Evolutionary conservation across 2,113 vertebrate genomes (phyloP), one percentile per base, ranked within the genome.

Genomic region (Puma concolor): DNA sequence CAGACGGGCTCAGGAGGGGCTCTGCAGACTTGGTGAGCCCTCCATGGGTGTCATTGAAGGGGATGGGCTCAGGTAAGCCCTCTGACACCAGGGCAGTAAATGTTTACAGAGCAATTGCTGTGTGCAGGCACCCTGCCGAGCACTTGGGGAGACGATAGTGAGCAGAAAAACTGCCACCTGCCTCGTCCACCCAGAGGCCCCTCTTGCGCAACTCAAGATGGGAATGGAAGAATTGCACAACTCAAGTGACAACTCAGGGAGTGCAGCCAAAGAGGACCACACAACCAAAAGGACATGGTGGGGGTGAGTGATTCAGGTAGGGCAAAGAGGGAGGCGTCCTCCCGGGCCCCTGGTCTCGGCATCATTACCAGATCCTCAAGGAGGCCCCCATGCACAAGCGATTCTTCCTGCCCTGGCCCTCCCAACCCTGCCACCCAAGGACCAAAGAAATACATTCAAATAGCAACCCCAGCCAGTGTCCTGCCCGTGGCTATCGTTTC

Each of bases 21-120:
- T 21, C 52, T 15, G 71, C 25, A 31, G 50, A 21, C 15, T 1
- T 8, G 0, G 79, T 48, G 15, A 52, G 25, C 29, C 88, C 54
- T 44, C 1, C 8, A 36, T 6, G 23, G 4, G 17, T 12, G 11
- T 3, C 23, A 36, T 4, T 0, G 0, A 17, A 82, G 36, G n/a
- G 23, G 38, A 17, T 0, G 2, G 69, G 4, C 13, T 72, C 64
- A 11, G 33, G 44, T 3, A 14, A 8, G n/a, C 29, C 9, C 54
- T 31, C 60, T 36, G 41, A 80, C 7, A 11, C 5, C 1, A 4
- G 7, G 29, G 9, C 71, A 3, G 7, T 2, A 13, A 5, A 21
- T 13, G 5, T 15, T 41, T n/a, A 31, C 1, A 25, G 52, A 88
- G 60, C 29, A 52, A 1, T 50, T 7, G 10, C 48, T 25, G 2